phyloP scores from a whole-genome alignment of 2,797 vertebrate genomes.

The Peromyscus nudipes region DNA sequence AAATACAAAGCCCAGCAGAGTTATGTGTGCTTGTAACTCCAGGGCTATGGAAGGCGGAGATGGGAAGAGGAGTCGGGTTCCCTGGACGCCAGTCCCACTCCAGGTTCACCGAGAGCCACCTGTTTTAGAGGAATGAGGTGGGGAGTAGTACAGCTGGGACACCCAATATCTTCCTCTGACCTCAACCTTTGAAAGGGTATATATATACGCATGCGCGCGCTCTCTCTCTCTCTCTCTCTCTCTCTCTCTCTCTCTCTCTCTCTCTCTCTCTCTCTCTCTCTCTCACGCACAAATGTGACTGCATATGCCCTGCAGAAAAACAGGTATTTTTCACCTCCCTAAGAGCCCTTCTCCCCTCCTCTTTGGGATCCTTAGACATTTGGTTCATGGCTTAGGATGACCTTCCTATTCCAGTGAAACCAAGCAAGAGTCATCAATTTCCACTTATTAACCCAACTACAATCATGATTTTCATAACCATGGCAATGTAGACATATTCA shows the following conservation, averaged over 20 bases:
- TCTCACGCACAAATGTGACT: not conserved
- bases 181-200: not conserved
- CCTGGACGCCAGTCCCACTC: too few species aligned
- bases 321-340: not conserved
- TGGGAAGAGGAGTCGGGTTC: not conserved
- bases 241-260: too few species aligned
- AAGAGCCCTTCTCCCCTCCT: constrained; percentile 30
- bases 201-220: too few species aligned
- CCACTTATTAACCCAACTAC: constrained; percentile 85
- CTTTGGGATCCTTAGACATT: constrained; percentile 63
- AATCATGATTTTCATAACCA: constrained; percentile 83
- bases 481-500: constrained; percentile 82
- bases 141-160: not conserved
- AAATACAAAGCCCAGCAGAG: too few species aligned
- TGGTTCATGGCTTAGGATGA: constrained; percentile 70
- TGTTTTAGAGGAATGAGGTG: not conserved
- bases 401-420: constrained; percentile 77
- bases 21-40: not conserved
- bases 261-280: too few species aligned
- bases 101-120: not conserved
- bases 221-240: too few species aligned
- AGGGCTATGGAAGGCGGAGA: not conserved
- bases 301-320: not conserved
- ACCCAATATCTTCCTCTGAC: not conserved
- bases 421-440: constrained; percentile 81